Evolutionary conservation across 2,888 invertebrate genomes (phyloP).

Genomic region (Halictus quadricinctus): DNA sequence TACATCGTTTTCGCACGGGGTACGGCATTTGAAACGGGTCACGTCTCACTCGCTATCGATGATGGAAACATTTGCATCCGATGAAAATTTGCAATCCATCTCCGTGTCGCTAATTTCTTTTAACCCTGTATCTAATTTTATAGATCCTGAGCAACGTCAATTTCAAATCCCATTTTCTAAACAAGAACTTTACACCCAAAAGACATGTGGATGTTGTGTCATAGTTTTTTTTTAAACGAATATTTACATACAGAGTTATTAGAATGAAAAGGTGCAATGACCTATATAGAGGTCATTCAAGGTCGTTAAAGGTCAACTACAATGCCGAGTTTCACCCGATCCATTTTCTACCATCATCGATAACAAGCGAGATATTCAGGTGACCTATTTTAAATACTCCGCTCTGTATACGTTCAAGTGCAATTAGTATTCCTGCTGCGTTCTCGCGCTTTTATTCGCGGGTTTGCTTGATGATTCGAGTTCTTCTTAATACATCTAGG

Average conservation of each 20-base stretch:
- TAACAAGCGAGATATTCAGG: neutral
- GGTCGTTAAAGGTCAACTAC: neutral
- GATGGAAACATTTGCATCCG: neutral
- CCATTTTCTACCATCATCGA: neutral
- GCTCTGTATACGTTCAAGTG: constrained; percentile 15
- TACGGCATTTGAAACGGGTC: neutral
- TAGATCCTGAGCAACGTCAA: too few relatives aligned
- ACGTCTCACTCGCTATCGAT: neutral
- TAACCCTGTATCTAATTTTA: too few relatives aligned
- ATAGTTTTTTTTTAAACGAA: neutral
- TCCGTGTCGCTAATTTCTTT: too few relatives aligned
- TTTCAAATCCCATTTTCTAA: neutral
- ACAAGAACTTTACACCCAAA: too few relatives aligned
- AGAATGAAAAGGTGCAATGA: neutral
- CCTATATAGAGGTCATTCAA: neutral
- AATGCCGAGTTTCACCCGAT: neutral
- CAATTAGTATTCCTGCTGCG: constrained; percentile 15
- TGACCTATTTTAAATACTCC: neutral
- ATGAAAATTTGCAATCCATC: neutral
- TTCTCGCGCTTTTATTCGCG: neutral
- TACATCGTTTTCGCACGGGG: neutral
- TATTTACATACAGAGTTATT: neutral
- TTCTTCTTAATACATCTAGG: neutral
- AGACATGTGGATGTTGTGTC: neutral
- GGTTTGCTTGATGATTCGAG: constrained; percentile 4